Evolutionary conservation across 2,888 invertebrate genomes (phyloP).

Genomic region (Athrips mouffetella): DNA sequence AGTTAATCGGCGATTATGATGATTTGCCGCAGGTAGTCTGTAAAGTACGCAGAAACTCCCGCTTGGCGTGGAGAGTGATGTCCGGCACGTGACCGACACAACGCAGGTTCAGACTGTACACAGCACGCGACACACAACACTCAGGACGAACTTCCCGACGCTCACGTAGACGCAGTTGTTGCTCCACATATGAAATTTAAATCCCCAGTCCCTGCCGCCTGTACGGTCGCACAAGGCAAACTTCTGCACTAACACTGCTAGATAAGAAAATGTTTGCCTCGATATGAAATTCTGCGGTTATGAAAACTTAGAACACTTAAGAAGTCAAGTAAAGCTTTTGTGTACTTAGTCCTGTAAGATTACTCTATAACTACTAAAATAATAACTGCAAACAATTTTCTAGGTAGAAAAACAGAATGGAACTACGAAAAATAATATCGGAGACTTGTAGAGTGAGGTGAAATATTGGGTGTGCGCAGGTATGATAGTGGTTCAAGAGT

Average conservation of each 20-base stretch:
- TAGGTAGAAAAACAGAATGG: no score
- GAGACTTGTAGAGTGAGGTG: no score
- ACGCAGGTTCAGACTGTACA: neutral
- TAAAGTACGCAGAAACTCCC: neutral
- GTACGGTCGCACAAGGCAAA: neutral
- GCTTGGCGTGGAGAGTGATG: conserved; percentile 5
- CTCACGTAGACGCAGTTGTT: neutral
- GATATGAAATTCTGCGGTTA: neutral
- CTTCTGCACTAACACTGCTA: conserved; percentile 4
- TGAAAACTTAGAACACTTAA: conserved; percentile 1
- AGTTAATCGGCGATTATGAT: conserved; percentile 20
- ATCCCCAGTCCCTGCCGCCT: conserved; percentile 1
- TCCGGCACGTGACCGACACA: conserved; percentile 10
- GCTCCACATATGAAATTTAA: conserved; percentile 3
- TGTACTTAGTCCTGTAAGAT: no score
- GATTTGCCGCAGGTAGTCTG: conserved; percentile 17
- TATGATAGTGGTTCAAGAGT: neutral
- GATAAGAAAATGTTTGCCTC: conserved; percentile 5
- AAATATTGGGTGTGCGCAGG: neutral
- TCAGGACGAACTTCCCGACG: neutral
- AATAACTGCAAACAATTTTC: no score
- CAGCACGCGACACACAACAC: neutral
- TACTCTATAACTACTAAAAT: no score
- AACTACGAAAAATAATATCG: no score
- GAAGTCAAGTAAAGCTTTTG: neutral